Evolutionary conservation across 1,140 invertebrate genomes (phyloP), one percentile per base, ranked within the genome.

Genomic region (Zeugodacus cucurbitae): DNA sequence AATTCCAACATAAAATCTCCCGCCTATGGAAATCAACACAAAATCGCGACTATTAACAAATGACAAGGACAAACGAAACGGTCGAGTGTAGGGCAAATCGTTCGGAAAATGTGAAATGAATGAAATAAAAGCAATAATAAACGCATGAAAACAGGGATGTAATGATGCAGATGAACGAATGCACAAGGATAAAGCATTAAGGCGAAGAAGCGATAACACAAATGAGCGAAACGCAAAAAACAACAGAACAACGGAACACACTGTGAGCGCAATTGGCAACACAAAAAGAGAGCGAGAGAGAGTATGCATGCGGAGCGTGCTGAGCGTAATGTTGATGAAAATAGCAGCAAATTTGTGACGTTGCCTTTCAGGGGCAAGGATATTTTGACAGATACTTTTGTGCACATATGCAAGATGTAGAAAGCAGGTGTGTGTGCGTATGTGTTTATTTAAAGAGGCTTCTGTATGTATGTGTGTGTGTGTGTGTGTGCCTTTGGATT

Each of bases 91-190:
- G 74, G 74, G 26, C 41, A 48, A 82, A 82, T 10, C n/a, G 74
- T 41, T n/a, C n/a, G 41, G 74, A 82, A 82, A 82, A 82, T 82
- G n/a, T 82, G 14, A 48, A 48, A 48, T 82, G n/a, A 44, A 82
- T 4, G 22, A 14, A 14, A 78, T 22, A 78, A 26, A 78, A 78
- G 74, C n/a, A 78, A 48, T 37, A 29, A 48, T 20, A 48, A 82
- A 26, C 7, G n/a, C n/a, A 82, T 8, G 41, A 82, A 29, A 41
- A 82, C n/a, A 82, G 74, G 22, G 11, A 48, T 48, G 74, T 82
- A 82, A 82, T 82, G 74, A 82, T 41, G 74, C 74, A 48, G 10
- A 82, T 44, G 74, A 48, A 82, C 7, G 74, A 48, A 14, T 41
- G 74, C 34, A 82, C n/a, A 48, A 82, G 74, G 44, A 82, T 44